These are phyloP conservation scores for Anguilla megastoma DNA, from an alignment of 2,797 vertebrate species.

Conservation along the genomic window DNA sequence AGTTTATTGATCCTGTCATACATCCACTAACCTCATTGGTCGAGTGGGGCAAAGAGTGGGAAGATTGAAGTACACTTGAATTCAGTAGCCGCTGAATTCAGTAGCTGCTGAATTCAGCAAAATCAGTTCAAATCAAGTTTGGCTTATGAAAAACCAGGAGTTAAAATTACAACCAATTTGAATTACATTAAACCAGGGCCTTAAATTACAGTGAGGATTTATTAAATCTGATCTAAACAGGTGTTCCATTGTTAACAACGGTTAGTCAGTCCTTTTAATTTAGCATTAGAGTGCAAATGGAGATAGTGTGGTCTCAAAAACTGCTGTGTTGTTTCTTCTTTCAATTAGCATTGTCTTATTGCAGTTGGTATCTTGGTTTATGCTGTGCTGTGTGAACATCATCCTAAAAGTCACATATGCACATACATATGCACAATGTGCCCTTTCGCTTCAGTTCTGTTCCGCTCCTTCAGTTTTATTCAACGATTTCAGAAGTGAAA, in stretches of 20 bases:
- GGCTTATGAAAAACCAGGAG: neutral
- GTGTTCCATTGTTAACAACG: neutral
- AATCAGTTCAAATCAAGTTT: neutral
- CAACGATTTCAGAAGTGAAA: neutral
- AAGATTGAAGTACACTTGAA: no score
- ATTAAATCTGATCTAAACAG: neutral
- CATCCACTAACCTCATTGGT: neutral
- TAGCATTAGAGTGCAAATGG: neutral
- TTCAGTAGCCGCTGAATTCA: no score
- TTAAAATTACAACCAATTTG: neutral
- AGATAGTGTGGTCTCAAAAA: neutral
- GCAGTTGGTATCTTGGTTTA: neutral
- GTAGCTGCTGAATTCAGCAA: no score
- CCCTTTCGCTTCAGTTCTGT: neutral
- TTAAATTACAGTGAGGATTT: neutral
- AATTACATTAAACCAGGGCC: neutral
- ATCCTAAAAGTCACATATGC: neutral
- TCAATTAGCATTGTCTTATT: slow-evolving; percentile 3
- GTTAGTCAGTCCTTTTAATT: neutral
- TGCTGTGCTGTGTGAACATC: neutral
- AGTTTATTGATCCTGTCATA: neutral
- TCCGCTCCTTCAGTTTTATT: neutral
- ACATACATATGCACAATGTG: neutral
- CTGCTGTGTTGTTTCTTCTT: neutral
- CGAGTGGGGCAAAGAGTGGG: no score